Conservation (phyloP, 2,888 invertebrate species). For the Agriopis marginaria region DNA sequence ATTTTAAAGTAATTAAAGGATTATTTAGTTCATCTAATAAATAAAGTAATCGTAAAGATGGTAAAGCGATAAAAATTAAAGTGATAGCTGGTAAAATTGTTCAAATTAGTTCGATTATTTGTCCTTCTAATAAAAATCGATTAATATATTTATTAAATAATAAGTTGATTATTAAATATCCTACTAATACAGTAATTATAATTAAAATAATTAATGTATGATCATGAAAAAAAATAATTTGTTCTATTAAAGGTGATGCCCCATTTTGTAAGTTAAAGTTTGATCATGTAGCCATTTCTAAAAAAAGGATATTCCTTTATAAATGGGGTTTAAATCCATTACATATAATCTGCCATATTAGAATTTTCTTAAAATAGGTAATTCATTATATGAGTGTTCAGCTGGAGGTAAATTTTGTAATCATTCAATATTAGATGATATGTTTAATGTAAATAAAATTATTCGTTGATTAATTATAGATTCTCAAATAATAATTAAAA, state of each 20-base stretch:
- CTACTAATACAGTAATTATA: conserved; percentile 87
- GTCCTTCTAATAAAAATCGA: conserved; percentile 85
- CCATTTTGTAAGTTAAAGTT: conserved; percentile 87
- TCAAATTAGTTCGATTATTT: conserved; percentile 89
- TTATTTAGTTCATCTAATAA: conserved; percentile 88
- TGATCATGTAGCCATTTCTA: conserved; percentile 88
- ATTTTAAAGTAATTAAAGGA: conserved; percentile 87
- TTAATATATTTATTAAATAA: conserved; percentile 86
- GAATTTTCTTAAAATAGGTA: conserved; percentile 86
- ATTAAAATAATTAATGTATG: conserved; percentile 87
- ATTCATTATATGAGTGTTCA: conserved; percentile 87
- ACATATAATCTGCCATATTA: conserved; percentile 87
- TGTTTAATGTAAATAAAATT: conserved; percentile 78
- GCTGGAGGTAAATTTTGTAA: conserved; percentile 84
- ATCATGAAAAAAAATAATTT: conserved; percentile 88
- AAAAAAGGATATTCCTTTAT: conserved; percentile 88
- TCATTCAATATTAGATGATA: conserved; percentile 88
- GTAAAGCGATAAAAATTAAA: conserved; percentile 88
- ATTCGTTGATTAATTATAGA: conserved; percentile 83
- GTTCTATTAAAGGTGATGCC: conserved; percentile 88
- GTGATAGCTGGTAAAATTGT: conserved; percentile 87
- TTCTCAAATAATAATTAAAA: conserved; percentile 88
- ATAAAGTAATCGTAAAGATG: conserved; percentile 87
- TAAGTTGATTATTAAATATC: conserved; percentile 85
- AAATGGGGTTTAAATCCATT: conserved; percentile 89